Evolutionary conservation across 2,888 invertebrate genomes (phyloP), one percentile per base, ranked within the genome.

Genomic region (Lepas anatifera): DNA sequence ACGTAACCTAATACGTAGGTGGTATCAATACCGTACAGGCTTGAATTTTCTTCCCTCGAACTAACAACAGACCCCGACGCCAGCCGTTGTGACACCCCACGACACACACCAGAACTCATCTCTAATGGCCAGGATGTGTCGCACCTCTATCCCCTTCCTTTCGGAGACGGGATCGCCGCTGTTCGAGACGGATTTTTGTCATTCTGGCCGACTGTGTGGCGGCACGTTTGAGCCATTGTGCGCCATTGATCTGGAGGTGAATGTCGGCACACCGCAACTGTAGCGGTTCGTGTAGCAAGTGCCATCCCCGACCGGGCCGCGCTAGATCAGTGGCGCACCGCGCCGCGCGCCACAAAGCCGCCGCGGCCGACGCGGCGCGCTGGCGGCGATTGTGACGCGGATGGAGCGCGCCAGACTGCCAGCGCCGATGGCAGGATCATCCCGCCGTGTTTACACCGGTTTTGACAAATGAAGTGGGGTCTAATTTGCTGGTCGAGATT

Each of bases 261-360:
- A 58, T 58, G 52, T 18, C 52, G 32, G 35, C 58, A 58, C 58
- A 58, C 58, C 58, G 22, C 58, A 58, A 58, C 58, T 58, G 58
- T 58, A 35, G 58, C 58, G 22, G 58, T 18, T 35, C 18, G 58
- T 22, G 58, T 58, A 29, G 4, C 32, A 18, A 16, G 16, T 13
- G 25, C 3, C 48, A n/a, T 48, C 48, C 25, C n/a, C 3, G 6
- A 3, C 22, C 48, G 16, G 48, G n/a, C 29, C 27, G 3, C 29
- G 29, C 3, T 22, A 25, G 32, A 58, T 58, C 58, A 58, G 58
- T 58, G 58, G 22, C 35, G 29, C 58, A 18, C 32, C 29, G 32
- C 32, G 32, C 32, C 32, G 6, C 6, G 18, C 18, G 58, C 27
- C 32, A 32, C 32, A 58, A 58, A 32, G 35, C 22, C 1, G 16